Evolutionary conservation across 2,797 vertebrate species (phyloP).

Genomic region (Phrynocephalus vlangalii): DNA sequence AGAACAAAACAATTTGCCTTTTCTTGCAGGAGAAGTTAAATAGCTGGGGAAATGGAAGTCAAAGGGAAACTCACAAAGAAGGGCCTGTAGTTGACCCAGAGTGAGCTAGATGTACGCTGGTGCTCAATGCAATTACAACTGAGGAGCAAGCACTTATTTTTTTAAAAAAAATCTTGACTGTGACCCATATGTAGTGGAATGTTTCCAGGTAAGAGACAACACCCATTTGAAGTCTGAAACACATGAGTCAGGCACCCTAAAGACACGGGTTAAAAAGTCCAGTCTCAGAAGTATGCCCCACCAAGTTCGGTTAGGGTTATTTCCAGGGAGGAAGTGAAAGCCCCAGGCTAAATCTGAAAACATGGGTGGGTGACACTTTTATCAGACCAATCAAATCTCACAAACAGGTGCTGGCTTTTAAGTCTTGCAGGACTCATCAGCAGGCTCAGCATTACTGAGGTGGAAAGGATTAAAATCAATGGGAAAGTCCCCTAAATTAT

Average conservation of each 20-base stretch:
- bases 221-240: background rate
- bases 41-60: background rate
- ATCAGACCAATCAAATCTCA: too few species aligned
- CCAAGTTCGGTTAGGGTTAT: background rate
- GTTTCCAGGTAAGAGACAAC: background rate
- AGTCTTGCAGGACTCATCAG: too few species aligned
- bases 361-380: too few species aligned
- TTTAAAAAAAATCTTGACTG: background rate
- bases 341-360: too few species aligned
- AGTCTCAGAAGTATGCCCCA: background rate
- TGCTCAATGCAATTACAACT: background rate
- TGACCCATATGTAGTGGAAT: background rate
- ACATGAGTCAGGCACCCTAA: background rate
- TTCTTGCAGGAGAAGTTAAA: background rate
- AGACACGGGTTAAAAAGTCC: background rate
- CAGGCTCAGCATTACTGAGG: too few species aligned
- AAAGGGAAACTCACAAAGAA: background rate
- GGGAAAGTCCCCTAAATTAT: too few species aligned
- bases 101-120: background rate
- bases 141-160: background rate
- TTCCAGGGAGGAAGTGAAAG: background rate
- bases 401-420: too few species aligned
- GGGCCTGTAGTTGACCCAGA: background rate
- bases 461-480: too few species aligned
- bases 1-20: background rate